Percentiles rank a stretch among this genome's conserved stretches.
Evolutionary conservation across 2,113 vertebrate species (phyloP).

Genomic region (Emydura subglobosa): DNA sequence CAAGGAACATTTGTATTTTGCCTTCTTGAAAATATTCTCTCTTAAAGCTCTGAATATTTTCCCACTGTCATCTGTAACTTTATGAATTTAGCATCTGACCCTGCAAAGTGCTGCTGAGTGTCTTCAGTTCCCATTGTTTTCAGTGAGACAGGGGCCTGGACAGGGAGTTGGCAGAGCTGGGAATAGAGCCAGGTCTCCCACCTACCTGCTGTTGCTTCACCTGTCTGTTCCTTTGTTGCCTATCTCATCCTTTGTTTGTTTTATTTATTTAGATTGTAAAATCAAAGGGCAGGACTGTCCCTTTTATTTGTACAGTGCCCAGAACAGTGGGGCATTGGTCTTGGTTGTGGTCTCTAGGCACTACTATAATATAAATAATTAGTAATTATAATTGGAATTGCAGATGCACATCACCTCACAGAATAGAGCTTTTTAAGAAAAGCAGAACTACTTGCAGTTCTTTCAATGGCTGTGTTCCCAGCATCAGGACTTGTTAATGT

Average conservation of each 20-base stretch:
- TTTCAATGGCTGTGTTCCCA: background rate
- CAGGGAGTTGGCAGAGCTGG: background rate
- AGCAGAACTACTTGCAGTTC: background rate
- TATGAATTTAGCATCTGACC: background rate
- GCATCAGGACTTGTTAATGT: background rate
- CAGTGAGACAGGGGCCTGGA: background rate
- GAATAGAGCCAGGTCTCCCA: background rate
- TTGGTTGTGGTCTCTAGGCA: background rate
- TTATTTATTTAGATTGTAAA: background rate
- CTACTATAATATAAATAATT: background rate
- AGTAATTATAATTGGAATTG: background rate
- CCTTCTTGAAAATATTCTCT: background rate
- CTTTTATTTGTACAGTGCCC: background rate
- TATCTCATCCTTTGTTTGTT: background rate
- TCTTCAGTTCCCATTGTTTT: background rate
- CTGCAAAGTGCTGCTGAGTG: background rate
- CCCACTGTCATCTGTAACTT: constrained; percentile 26
- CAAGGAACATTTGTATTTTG: background rate
- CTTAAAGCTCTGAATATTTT: constrained; percentile 60
- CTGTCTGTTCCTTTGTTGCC: background rate
- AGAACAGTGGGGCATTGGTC: background rate
- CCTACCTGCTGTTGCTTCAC: background rate
- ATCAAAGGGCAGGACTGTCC: background rate
- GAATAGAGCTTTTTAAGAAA: background rate
- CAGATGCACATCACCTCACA: accelerated